These are phyloP conservation scores for Trididemnum clinides DNA, from an alignment of 23 tunicate genomes.

Conservation along the genomic window DNA sequence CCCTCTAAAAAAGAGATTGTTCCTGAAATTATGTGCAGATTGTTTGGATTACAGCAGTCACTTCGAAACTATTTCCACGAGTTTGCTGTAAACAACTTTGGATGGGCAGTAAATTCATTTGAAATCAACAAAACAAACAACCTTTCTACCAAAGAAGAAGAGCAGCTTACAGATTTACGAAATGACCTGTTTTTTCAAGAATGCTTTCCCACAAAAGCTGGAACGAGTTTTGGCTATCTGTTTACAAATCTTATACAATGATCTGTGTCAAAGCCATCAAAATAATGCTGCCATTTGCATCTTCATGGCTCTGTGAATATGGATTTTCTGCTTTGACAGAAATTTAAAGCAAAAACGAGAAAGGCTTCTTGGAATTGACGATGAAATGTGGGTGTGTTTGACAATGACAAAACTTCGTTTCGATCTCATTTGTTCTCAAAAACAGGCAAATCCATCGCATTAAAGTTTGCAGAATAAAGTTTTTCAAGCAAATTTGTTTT, in stretches of 20 bases:
- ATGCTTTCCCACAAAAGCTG: conserved; percentile 51
- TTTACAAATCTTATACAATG: conserved; percentile 41
- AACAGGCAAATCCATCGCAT: conserved; percentile 52
- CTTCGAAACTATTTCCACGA: conserved; percentile 61
- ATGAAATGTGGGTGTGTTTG: conserved; percentile 67
- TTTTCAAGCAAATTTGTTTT: conserved; percentile 34
- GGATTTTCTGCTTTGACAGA: conserved; percentile 59
- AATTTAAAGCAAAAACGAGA: conserved; percentile 46
- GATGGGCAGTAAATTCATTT: conserved; percentile 60
- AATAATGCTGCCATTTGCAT: conserved; percentile 65
- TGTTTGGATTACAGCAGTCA: conserved; percentile 57
- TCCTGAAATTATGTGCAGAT: conserved; percentile 56
- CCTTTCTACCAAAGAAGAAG: conserved; percentile 57
- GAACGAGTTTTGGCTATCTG: conserved; percentile 56
- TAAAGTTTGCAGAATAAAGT: conserved; percentile 23
- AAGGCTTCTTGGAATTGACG: conserved; percentile 43
- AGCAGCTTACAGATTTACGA: conserved; percentile 70
- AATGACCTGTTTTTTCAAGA: conserved; percentile 59
- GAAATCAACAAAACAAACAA: conserved; percentile 61
- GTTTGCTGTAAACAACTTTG: conserved; percentile 70
- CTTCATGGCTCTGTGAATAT: conserved; percentile 65
- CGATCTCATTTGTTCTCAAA: conserved; percentile 31
- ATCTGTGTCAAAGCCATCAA: conserved; percentile 44
- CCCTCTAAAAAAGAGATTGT: conserved; percentile 43
- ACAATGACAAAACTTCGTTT: conserved; percentile 51